Percentiles rank a stretch among this genome's conserved stretches.
Conservation (phyloP, 2,888 invertebrate genomes). For the Villa cingulata region DNA sequence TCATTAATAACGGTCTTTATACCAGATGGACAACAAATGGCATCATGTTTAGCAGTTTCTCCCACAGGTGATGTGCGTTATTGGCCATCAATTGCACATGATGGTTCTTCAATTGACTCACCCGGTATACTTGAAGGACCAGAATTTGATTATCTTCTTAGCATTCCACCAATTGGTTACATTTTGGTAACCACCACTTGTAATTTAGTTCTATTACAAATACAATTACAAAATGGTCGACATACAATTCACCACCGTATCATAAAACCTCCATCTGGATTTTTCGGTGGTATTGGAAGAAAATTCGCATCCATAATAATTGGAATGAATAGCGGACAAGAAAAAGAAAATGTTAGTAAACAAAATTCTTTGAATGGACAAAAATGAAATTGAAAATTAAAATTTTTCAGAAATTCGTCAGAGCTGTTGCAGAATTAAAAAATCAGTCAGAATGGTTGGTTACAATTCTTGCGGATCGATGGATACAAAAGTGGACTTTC, state of each 20-base stretch:
- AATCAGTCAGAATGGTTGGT: constrained; percentile 42
- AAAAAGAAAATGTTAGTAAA: constrained; percentile 30
- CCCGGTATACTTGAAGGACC: constrained; percentile 77
- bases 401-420: constrained; percentile 42
- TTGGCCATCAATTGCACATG: constrained; percentile 83
- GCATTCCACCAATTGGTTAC: constrained; percentile 57
- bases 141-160: constrained; percentile 64
- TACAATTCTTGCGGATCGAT: constrained; percentile 61
- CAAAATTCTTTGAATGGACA: neutral
- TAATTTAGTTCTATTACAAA: constrained; percentile 60
- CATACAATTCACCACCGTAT: constrained; percentile 53
- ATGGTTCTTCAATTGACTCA: constrained; percentile 70
- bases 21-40: constrained; percentile 46
- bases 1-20: constrained; percentile 65
- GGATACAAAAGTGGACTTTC: constrained; percentile 72
- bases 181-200: constrained; percentile 85
- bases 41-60: constrained; percentile 81
- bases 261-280: constrained; percentile 61
- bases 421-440: constrained; percentile 44
- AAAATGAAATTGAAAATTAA: neutral
- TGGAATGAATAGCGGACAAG: constrained; percentile 29
- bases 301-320: constrained; percentile 36
- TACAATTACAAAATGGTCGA: constrained; percentile 48
- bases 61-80: constrained; percentile 84
- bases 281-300: constrained; percentile 78